Evolutionary conservation across 2,113 vertebrate genomes (phyloP).

Genomic region (Gopherus evgoodei): DNA sequence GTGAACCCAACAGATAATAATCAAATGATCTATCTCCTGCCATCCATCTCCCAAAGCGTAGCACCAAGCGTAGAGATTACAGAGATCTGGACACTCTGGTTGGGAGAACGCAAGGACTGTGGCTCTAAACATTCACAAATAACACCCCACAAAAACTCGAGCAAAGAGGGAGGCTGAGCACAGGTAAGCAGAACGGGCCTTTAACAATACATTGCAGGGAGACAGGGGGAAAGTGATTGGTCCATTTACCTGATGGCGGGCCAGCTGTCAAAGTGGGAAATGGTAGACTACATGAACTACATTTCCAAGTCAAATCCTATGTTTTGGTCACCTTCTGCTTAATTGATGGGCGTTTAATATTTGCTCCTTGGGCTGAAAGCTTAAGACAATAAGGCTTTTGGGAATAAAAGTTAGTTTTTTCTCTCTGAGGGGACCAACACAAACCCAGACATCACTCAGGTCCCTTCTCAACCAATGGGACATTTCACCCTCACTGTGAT

Average conservation of each 20-base stretch:
- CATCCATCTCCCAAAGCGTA: fast-evolving
- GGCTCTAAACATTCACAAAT: not conserved
- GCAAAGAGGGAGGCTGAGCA: not conserved
- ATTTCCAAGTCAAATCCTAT: not conserved
- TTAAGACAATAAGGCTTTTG: not conserved
- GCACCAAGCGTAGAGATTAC: not conserved
- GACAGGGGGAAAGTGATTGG: not conserved
- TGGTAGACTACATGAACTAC: not conserved
- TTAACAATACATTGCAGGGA: not conserved
- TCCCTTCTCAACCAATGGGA: not conserved
- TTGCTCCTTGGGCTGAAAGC: not conserved
- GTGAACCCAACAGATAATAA: too few relatives aligned
- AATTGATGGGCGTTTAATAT: not conserved
- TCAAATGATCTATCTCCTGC: too few relatives aligned
- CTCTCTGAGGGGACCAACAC: not conserved
- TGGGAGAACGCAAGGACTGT: not conserved
- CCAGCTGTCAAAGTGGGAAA: not conserved
- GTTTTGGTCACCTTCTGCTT: not conserved
- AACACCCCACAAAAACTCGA: not conserved
- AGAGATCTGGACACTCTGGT: not conserved
- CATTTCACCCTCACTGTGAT: not conserved
- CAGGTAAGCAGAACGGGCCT: not conserved
- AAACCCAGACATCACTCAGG: not conserved
- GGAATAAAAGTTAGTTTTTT: not conserved
- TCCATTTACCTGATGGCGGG: not conserved